Base-by-base conservation (phyloP, 2,797 vertebrate genomes). In the Eospalax fontanierii region DNA sequence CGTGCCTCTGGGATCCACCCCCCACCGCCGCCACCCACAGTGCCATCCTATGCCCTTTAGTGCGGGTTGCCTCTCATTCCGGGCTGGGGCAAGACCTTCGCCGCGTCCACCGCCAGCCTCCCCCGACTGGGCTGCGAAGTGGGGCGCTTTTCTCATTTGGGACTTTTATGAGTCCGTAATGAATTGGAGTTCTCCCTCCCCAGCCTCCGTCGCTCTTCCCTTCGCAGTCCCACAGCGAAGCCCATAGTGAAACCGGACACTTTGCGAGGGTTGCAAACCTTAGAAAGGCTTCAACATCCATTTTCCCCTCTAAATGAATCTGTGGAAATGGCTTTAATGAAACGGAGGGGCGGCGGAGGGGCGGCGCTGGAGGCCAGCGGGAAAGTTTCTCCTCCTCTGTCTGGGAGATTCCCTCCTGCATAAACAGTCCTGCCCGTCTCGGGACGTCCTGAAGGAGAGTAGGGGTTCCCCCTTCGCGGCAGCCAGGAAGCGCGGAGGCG, bases 201-300 rank as follows among this genome's bases (percentile, higher is more conserved):
- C 38, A 11, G 87, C 71, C 82, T 76, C 78, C 57, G 73, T 43
- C 65, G 21, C 59, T 28, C 94, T 93, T 82, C 65, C 96, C 61
- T 95, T 87, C 89, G 89, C 91, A 12, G 66, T 95, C 87, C 95
- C 96, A 87, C 96, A 87, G 98, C 97, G 96, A 96, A 91, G 6
- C 97, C 96, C 96, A 21, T 93, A 89, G 81, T 98, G 98, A 98
- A 98, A 98, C 96, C 9, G 92, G 98, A 98, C 98, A 98, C 98
- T 98, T 98, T 78, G 96, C 4, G 33, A 96, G 94, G 85, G 85
- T 89, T 96, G 83, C 70, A 97, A 98, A 97, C 96, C 97, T 97
- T 97, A 96, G 96, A 96, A 98, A 97, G 43, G 92, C 97, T 50
- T 94, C 96, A 97, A 95, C 97, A 97, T 97, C 96, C 97, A 97